A percentile compares a stretch with the other conserved stretches of the same genome.
Conservation (phyloP, 2,113 vertebrate species). For the Alaudala cheleensis region DNA sequence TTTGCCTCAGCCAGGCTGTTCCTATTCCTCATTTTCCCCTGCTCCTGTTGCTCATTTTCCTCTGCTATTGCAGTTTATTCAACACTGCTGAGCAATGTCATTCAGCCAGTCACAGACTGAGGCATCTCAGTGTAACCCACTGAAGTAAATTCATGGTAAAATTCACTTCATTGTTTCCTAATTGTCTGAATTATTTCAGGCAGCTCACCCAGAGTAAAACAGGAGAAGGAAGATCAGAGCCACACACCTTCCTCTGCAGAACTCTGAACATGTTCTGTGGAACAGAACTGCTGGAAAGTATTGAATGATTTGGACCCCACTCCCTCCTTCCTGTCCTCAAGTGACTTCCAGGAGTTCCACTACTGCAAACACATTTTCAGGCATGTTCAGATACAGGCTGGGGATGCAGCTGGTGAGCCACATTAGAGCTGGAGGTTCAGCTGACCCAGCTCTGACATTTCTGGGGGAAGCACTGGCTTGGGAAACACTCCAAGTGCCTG, state of each 20-base stretch:
- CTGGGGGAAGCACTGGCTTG: background rate
- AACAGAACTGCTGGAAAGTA: background rate
- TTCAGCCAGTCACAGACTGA: background rate
- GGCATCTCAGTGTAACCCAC: background rate
- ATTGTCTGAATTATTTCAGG: background rate
- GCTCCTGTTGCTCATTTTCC: background rate
- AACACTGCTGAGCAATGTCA: background rate
- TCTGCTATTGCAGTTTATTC: background rate
- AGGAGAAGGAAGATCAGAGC: background rate
- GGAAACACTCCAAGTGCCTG: rapidly evolving
- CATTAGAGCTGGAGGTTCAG: background rate
- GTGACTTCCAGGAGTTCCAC: background rate
- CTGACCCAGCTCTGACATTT: background rate
- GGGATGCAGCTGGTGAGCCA: rapidly evolving
- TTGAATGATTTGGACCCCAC: background rate
- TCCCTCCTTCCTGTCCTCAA: background rate
- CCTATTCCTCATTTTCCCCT: background rate
- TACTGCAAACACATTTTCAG: background rate
- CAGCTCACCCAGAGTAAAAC: background rate
- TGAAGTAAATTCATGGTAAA: background rate
- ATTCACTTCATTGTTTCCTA: background rate
- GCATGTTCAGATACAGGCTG: background rate
- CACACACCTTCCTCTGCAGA: background rate
- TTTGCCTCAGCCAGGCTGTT: background rate
- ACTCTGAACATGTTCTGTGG: background rate